Evolutionary conservation across 1,140 invertebrate species (phyloP).

Genomic region (Oedothorax gibbosus): DNA sequence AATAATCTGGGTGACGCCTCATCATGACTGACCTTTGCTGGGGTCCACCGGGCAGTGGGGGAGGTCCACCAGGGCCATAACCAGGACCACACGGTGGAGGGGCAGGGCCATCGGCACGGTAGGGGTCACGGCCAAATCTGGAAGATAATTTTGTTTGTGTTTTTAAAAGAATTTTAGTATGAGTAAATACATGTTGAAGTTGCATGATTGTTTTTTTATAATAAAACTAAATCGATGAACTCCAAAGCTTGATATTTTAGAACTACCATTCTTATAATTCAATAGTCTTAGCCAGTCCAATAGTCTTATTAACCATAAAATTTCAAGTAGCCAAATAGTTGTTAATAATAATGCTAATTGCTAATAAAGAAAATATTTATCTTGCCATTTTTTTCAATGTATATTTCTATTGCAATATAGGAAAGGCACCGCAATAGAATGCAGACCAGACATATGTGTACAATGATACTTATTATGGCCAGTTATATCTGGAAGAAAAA

Average conservation of each 20-base stretch:
- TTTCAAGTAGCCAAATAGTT: no score
- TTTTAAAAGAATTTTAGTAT: no score
- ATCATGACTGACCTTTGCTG: slow-evolving; percentile 88
- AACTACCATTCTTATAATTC: no score
- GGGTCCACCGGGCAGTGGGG: slow-evolving; percentile 54
- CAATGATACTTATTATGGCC: slow-evolving; percentile 79
- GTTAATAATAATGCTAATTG: no score
- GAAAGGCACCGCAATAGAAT: slow-evolving; percentile 81
- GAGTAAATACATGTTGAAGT: no score
- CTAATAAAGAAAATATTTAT: no score
- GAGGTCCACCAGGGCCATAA: slow-evolving; percentile 64
- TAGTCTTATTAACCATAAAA: no score
- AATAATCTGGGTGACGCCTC: slow-evolving; percentile 66
- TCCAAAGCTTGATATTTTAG: no score
- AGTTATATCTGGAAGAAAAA: slow-evolving; percentile 65
- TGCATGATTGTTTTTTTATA: no score
- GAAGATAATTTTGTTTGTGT: not conserved
- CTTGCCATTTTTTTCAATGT: slow-evolving; percentile 65
- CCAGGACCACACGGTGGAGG: slow-evolving; percentile 62
- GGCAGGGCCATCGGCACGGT: slow-evolving; percentile 60
- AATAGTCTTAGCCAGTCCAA: no score
- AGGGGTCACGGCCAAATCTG: slow-evolving; percentile 61
- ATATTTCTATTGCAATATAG: slow-evolving; percentile 76
- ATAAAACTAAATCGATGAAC: no score
- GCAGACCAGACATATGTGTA: slow-evolving; percentile 84